Conservation (phyloP, 2,888 invertebrate species). For the Himalopsyche tibetana region DNA sequence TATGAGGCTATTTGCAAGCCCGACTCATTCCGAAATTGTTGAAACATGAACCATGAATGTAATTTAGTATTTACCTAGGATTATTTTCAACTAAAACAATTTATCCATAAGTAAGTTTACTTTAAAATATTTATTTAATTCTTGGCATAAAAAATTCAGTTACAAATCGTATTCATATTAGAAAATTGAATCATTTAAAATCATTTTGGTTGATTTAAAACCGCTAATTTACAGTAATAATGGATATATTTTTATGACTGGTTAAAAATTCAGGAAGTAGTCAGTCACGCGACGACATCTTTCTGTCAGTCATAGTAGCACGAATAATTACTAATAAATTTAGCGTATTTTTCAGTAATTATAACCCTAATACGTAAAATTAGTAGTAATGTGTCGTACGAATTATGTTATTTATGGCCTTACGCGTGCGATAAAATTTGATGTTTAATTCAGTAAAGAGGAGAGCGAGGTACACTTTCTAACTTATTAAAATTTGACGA, state of each 20-base stretch:
- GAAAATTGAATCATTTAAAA: no score
- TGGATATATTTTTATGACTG: not conserved
- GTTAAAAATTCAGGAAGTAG: not conserved
- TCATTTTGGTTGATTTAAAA: not conserved
- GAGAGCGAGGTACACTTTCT: no score
- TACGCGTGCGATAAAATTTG: not conserved
- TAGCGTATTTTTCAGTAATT: slow-evolving; percentile 17
- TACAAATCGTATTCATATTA: no score
- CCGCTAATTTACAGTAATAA: slow-evolving; percentile 6
- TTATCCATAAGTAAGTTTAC: no score
- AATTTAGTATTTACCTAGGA: no score
- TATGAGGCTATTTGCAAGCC: no score
- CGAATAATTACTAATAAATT: not conserved
- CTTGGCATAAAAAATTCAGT: no score
- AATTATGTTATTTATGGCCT: not conserved
- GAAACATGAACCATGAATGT: no score
- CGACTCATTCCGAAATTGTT: no score
- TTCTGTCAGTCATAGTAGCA: not conserved
- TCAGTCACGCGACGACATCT: not conserved
- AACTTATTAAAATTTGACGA: no score
- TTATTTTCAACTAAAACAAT: no score
- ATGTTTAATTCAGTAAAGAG: not conserved
- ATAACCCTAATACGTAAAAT: slow-evolving; percentile 7
- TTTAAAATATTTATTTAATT: no score
- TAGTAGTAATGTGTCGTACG: not conserved